Percentiles rank a stretch among this genome's conserved stretches.
phyloP scores from a whole-genome alignment of 2,888 invertebrate species.

The Oxytorus armatus region DNA sequence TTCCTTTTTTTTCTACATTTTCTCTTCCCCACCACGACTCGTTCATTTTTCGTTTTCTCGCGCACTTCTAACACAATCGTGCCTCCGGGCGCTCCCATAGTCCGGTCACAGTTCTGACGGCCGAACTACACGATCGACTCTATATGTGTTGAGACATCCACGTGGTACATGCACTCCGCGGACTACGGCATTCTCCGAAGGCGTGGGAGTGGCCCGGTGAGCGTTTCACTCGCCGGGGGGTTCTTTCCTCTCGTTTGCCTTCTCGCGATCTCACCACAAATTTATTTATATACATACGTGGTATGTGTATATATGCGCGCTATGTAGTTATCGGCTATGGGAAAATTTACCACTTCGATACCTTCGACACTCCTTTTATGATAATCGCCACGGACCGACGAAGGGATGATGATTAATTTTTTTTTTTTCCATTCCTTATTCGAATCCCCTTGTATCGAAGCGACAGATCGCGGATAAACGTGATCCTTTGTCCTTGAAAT shows the following conservation, averaged over 20 bases:
- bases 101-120: conserved; percentile 22
- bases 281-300: conserved; percentile 32
- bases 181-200: conserved; percentile 59
- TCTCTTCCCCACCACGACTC: conserved; percentile 8
- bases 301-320: background rate
- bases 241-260: conserved; percentile 29
- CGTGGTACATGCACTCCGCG: conserved; percentile 4
- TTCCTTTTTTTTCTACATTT: conserved; percentile 36
- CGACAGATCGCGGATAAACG: conserved; percentile 34
- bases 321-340: conserved; percentile 46
- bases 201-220: conserved; percentile 68
- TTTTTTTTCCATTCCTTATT: conserved; percentile 6
- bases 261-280: conserved; percentile 32
- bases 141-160: conserved; percentile 3
- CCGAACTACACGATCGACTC: background rate
- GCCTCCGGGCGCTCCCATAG: conserved; percentile 43
- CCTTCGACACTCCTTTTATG: conserved; percentile 58
- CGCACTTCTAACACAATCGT: conserved; percentile 27
- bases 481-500: too few relatives aligned
- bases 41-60: conserved; percentile 29
- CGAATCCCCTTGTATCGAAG: conserved; percentile 10
- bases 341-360: conserved; percentile 54
- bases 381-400: conserved; percentile 37
- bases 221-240: conserved; percentile 61
- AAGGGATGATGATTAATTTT: conserved; percentile 42